Evolutionary conservation across 2,888 invertebrate genomes (phyloP).

Genomic region (Hedychridium roseum): DNA sequence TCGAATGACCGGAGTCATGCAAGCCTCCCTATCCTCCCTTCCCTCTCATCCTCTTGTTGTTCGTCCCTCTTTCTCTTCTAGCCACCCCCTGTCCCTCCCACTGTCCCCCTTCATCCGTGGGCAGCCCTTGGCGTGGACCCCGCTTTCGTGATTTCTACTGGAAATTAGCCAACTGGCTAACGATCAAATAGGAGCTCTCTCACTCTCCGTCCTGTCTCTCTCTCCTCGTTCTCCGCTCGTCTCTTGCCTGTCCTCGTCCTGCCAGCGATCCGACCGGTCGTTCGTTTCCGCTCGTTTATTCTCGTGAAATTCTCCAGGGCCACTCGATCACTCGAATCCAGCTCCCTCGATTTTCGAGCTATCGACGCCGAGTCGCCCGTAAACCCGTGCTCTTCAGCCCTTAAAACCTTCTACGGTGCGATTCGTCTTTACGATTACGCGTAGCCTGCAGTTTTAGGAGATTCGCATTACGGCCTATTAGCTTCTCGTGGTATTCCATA

Average conservation of each 20-base stretch:
- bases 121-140: constrained; percentile 39
- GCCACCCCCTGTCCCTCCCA: constrained; percentile 26
- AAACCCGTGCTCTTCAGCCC: too few relatives aligned
- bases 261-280: constrained; percentile 11
- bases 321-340: constrained; percentile 28
- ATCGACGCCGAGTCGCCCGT: constrained; percentile 14
- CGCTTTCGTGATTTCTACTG: constrained; percentile 62
- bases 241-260: constrained; percentile 22
- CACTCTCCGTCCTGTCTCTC: constrained; percentile 19
- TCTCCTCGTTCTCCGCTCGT: constrained; percentile 5
- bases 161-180: constrained; percentile 65
- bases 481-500: too few relatives aligned
- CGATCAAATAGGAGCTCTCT: constrained; percentile 57
- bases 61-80: constrained; percentile 25
- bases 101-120: constrained; percentile 22
- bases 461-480: too few relatives aligned
- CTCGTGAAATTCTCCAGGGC: constrained; percentile 22
- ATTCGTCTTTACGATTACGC: too few relatives aligned
- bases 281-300: constrained; percentile 28
- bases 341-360: constrained; percentile 31
- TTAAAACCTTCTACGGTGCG: too few relatives aligned
- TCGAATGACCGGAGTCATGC: constrained; percentile 60
- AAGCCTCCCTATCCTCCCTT: too few relatives aligned
- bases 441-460: too few relatives aligned
- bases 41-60: constrained; percentile 36